These are phyloP conservation scores for Ophthalmolycus amberensis DNA, from an alignment of 2,113 vertebrate genomes.

Conservation along the genomic window DNA sequence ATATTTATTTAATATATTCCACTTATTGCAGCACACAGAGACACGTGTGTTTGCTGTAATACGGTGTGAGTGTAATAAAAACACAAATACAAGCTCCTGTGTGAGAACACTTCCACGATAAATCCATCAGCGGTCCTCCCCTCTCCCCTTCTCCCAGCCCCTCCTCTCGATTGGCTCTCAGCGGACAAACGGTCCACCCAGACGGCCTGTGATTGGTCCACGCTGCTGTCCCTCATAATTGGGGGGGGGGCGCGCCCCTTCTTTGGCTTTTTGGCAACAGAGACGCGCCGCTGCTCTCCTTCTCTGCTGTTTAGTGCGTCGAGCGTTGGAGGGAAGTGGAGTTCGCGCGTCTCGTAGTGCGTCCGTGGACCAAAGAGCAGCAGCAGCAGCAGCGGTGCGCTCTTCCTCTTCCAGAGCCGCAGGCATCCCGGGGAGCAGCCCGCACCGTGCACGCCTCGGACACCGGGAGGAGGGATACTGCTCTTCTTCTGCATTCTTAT, in stretches of 20 bases:
- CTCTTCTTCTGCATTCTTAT: constrained; percentile 2
- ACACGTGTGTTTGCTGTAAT: not conserved
- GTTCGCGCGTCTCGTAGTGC: constrained; percentile 53
- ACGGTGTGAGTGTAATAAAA: not conserved
- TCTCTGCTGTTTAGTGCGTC: constrained; percentile 64
- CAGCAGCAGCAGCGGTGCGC: constrained; percentile 43
- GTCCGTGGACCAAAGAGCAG: constrained; percentile 67
- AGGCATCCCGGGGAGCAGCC: constrained; percentile 50
- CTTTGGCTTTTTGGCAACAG: constrained; percentile 29
- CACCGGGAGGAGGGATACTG: constrained; percentile 42
- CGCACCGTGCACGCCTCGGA: constrained; percentile 48
- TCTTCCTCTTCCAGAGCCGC: constrained; percentile 44
- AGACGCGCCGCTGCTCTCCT: constrained; percentile 53
- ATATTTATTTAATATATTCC: not conserved
- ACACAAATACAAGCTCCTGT: not conserved
- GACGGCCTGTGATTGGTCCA: constrained; percentile 63
- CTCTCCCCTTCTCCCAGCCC: constrained; percentile 34
- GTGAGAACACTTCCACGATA: constrained; percentile 16
- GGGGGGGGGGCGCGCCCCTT: constrained; percentile 3
- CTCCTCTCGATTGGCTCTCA: constrained; percentile 58
- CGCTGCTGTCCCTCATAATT: constrained; percentile 55
- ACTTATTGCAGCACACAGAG: not conserved
- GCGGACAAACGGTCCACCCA: not conserved
- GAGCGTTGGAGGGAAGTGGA: constrained; percentile 61
- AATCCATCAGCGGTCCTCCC: constrained; percentile 37